A percentile compares a stretch with the other conserved stretches of the same genome.
These are phyloP conservation scores for Hydrochoerus hydrochaeris DNA, from an alignment of 2,113 vertebrate genomes.

Conservation along the genomic window DNA sequence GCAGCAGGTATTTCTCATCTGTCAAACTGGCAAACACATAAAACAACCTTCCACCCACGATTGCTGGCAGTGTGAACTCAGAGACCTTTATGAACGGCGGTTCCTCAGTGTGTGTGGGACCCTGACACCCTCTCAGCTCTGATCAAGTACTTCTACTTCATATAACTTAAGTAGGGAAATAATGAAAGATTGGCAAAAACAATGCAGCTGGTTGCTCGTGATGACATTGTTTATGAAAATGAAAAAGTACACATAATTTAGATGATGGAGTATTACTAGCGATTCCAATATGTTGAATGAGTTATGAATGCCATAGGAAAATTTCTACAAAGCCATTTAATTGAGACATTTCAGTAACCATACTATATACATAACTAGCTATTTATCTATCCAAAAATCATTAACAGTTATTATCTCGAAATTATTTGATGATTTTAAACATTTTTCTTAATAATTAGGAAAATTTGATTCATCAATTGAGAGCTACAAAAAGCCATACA, in stretches of 20 bases:
- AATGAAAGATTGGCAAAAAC: conserved; percentile 20
- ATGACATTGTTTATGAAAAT: conserved; percentile 50
- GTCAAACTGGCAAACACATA: background rate
- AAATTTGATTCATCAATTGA: conserved; percentile 32
- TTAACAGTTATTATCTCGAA: conserved; percentile 31
- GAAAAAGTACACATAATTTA: conserved; percentile 22
- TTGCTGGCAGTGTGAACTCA: background rate
- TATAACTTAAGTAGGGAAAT: background rate
- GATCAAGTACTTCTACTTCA: background rate
- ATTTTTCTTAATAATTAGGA: conserved; percentile 53
- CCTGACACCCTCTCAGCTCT: background rate
- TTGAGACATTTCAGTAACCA: conserved; percentile 17
- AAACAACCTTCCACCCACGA: background rate
- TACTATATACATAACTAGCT: conserved; percentile 47
- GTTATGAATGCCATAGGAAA: conserved; percentile 47
- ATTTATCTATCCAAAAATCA: conserved; percentile 21
- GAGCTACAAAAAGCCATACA: conserved; percentile 36
- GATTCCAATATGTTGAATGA: conserved; percentile 26
- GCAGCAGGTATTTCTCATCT: background rate
- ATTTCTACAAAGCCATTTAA: conserved; percentile 14
- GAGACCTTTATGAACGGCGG: background rate
- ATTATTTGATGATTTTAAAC: conserved; percentile 62
- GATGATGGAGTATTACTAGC: conserved; percentile 23
- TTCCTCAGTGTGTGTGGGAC: background rate
- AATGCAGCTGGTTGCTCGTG: background rate